Conservation (phyloP, 2,113 vertebrate genomes). For the Dunckerocampus dactyliophorus region DNA sequence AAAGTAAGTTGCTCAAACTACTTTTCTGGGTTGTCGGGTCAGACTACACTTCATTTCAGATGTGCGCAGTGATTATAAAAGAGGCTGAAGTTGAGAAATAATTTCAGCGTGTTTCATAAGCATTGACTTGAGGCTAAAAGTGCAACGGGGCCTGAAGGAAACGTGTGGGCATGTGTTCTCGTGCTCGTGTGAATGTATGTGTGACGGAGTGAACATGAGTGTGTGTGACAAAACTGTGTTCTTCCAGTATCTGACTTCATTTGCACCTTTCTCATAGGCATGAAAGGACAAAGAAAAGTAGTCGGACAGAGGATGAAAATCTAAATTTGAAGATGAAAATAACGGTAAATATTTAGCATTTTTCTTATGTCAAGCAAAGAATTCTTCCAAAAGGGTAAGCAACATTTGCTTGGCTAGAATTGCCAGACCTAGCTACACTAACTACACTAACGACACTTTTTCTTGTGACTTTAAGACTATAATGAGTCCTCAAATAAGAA, state of each 20-base stretch:
- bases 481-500: too few relatives aligned
- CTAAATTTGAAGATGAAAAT: not conserved
- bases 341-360: too few relatives aligned
- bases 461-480: too few relatives aligned
- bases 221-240: not conserved
- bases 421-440: too few relatives aligned
- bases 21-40: slow-evolving; percentile 26
- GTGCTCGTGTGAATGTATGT: slow-evolving; percentile 1
- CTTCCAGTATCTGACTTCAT: slow-evolving; percentile 1
- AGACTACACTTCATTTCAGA: slow-evolving; percentile 24
- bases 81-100: slow-evolving; percentile 42
- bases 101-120: slow-evolving; percentile 64
- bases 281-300: not conserved
- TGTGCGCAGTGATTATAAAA: slow-evolving; percentile 34
- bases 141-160: slow-evolving; percentile 31
- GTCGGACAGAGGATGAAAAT: not conserved
- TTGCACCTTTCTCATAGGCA: not conserved
- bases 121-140: slow-evolving; percentile 50
- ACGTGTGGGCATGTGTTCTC: not conserved
- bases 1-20: slow-evolving; percentile 34
- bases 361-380: too few relatives aligned
- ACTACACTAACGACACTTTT: too few relatives aligned
- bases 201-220: slow-evolving; percentile 8
- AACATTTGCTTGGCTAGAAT: too few relatives aligned
- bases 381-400: too few relatives aligned